Percentiles rank a stretch among this genome's conserved stretches.
Evolutionary conservation across 2,113 vertebrate species (phyloP).

Genomic region (Ibidorhyncha struthersii): DNA sequence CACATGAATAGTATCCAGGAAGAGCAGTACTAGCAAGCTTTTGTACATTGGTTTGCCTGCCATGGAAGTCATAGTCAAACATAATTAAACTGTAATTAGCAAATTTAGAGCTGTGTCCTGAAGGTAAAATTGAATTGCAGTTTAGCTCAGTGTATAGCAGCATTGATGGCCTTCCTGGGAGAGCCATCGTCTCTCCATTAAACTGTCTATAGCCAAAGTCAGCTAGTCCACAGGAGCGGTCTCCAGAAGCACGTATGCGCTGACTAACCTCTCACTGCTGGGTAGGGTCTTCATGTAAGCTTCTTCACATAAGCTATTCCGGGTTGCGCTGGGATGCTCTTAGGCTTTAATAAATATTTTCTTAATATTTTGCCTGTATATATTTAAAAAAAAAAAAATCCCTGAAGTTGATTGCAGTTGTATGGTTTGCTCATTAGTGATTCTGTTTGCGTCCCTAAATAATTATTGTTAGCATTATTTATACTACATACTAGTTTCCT

Average conservation of each 20-base stretch:
- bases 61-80: background rate
- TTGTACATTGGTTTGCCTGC: background rate
- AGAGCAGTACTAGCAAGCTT: background rate
- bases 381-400: background rate
- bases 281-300: background rate
- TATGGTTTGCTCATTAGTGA: background rate
- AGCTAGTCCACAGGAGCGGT: background rate
- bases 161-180: background rate
- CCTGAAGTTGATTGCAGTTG: background rate
- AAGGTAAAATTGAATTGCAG: background rate
- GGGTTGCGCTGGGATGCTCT: background rate
- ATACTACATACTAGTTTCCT: background rate
- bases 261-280: background rate
- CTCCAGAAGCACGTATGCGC: background rate
- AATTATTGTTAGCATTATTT: conserved; percentile 2
- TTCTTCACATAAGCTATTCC: background rate
- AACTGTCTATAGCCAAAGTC: background rate
- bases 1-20: background rate
- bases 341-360: background rate
- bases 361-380: background rate
- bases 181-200: background rate
- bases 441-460: background rate
- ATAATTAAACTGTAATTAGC: background rate
- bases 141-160: background rate
- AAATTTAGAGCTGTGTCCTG: background rate